Percentiles rank a stretch among this genome's conserved stretches.
phyloP scores from a whole-genome alignment of 2,888 invertebrate species.

The Orthonevra nobilis region DNA sequence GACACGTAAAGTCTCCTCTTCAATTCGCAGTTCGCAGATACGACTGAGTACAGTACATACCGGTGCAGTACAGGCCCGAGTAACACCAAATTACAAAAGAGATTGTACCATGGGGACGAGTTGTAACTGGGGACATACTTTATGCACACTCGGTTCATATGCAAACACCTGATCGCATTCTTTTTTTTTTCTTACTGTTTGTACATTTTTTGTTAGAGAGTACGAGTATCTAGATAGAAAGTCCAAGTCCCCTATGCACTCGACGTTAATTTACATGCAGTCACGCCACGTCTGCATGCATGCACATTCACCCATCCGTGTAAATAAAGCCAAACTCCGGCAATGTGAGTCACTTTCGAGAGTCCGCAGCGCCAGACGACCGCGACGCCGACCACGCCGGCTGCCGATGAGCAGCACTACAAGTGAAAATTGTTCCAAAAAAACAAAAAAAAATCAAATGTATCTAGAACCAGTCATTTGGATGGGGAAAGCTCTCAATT shows the following conservation, averaged over 20 bases:
- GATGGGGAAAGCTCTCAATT: slow-evolving; percentile 26
- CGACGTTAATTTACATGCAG: slow-evolving; percentile 54
- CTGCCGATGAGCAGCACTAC: too few relatives aligned
- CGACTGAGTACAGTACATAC: too few relatives aligned
- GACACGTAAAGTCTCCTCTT: slow-evolving; percentile 58
- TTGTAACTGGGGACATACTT: too few relatives aligned
- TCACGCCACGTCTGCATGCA: slow-evolving; percentile 43
- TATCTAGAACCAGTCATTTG: slow-evolving; percentile 19
- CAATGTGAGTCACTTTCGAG: slow-evolving; percentile 55
- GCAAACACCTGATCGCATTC: slow-evolving; percentile 66
- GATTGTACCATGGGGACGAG: slow-evolving; percentile 52
- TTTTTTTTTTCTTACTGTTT: slow-evolving; percentile 10
- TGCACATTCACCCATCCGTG: slow-evolving; percentile 54
- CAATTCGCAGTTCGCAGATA: slow-evolving; percentile 32
- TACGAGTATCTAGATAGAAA: slow-evolving; percentile 45
- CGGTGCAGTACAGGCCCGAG: not conserved
- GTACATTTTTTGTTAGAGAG: slow-evolving; percentile 50
- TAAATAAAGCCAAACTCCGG: slow-evolving; percentile 35
- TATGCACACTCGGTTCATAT: slow-evolving; percentile 54
- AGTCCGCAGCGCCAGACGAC: not conserved
- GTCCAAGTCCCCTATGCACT: slow-evolving; percentile 58
- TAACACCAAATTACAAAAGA: slow-evolving; percentile 62
- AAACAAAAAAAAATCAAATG: not conserved
- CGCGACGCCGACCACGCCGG: too few relatives aligned
- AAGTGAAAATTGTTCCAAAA: not conserved